phyloP scores from a whole-genome alignment of 2,113 vertebrate species.

The Tympanuchus pallidicinctus region DNA sequence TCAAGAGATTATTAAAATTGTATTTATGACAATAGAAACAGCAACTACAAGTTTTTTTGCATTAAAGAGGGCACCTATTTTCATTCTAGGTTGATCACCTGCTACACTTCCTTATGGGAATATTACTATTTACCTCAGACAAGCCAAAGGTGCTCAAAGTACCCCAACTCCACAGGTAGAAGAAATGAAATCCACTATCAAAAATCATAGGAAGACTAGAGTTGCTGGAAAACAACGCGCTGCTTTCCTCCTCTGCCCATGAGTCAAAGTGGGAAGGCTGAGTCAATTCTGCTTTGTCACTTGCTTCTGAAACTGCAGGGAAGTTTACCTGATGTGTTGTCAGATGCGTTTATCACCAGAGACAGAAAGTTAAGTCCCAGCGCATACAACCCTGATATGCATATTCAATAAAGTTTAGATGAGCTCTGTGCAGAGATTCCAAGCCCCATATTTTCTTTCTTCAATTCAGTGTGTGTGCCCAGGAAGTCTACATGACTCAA shows the following conservation, averaged over 20 bases:
- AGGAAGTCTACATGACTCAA: neutral
- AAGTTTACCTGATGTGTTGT: neutral
- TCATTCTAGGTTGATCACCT: neutral
- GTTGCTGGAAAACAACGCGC: fast-evolving
- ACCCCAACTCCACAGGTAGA: neutral
- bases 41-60: neutral
- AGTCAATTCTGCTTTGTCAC: neutral
- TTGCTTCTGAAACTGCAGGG: neutral
- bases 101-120: neutral
- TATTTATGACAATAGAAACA: neutral
- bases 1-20: neutral
- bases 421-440: neutral
- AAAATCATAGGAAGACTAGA: neutral
- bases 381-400: neutral
- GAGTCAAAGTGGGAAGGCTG: neutral
- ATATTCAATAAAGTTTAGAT: neutral
- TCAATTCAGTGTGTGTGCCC: fast-evolving
- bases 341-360: neutral
- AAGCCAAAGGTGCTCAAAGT: neutral
- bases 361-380: neutral
- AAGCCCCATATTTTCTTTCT: neutral
- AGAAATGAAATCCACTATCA: neutral
- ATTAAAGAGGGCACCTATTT: neutral
- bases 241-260: neutral
- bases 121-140: neutral